Evolutionary conservation across 2,113 vertebrate species (phyloP).

Genomic region (Narcine bancroftii): DNA sequence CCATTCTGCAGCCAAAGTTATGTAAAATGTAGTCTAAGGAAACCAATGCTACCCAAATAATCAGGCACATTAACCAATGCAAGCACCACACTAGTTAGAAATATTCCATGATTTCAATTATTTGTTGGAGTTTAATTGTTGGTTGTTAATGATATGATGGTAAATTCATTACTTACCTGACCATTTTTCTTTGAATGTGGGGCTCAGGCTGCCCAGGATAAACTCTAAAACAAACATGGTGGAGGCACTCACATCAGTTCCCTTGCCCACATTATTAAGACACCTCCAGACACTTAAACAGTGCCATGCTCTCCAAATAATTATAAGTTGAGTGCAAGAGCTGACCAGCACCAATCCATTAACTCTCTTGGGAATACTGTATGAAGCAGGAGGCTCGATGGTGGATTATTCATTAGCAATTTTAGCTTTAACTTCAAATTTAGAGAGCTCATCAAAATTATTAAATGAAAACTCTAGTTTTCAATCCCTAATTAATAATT

Average conservation of each 20-base stretch:
- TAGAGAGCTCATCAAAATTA: background rate
- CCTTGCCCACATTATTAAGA: background rate
- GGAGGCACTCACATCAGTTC: slow-evolving; percentile 28
- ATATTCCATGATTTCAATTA: background rate
- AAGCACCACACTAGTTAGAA: background rate
- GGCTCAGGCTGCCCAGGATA: background rate
- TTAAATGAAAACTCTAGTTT: background rate
- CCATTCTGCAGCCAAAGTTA: too few relatives aligned
- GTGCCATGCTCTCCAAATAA: background rate
- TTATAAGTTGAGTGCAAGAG: too few relatives aligned
- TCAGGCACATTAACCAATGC: background rate
- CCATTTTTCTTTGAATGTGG: background rate
- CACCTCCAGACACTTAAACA: background rate
- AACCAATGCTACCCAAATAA: background rate
- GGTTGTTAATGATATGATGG: background rate
- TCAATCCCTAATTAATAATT: background rate
- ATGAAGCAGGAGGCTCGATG: background rate
- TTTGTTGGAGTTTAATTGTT: background rate
- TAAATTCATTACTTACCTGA: slow-evolving; percentile 19
- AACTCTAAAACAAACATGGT: slow-evolving; percentile 24
- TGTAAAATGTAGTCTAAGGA: background rate
- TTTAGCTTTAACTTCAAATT: background rate
- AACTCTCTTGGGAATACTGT: background rate
- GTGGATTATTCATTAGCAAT: background rate
- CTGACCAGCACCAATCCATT: background rate